Evolutionary conservation across 2,888 invertebrate genomes (phyloP).

Genomic region (Lysandra coridon): DNA sequence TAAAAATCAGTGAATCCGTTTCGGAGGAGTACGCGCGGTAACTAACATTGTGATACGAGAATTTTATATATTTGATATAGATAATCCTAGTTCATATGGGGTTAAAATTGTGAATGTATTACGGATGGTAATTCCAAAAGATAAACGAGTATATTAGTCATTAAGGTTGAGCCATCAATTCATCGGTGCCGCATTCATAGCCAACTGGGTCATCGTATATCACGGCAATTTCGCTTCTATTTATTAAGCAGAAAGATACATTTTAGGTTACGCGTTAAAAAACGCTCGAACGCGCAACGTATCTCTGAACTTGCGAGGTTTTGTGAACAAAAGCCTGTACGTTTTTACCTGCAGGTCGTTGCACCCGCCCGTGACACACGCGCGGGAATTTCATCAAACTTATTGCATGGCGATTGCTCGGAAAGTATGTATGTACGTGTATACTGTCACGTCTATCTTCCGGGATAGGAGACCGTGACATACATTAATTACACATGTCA

Average conservation of each 20-base stretch:
- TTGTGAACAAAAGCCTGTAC: slow-evolving; percentile 44
- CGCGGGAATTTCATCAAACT: slow-evolving; percentile 32
- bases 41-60: too few species aligned
- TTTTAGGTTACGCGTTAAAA: slow-evolving; percentile 35
- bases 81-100: not conserved
- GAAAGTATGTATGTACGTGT: not conserved
- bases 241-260: slow-evolving; percentile 28
- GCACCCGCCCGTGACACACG: slow-evolving; percentile 41
- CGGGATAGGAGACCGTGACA: not conserved
- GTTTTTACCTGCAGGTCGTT: slow-evolving; percentile 45
- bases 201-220: slow-evolving; percentile 39
- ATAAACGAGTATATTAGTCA: slow-evolving; percentile 35
- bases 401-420: not conserved
- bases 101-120: not conserved
- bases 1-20: too few species aligned
- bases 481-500: not conserved
- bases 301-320: slow-evolving; percentile 43
- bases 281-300: slow-evolving; percentile 36
- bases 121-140: slow-evolving; percentile 11
- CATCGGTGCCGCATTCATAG: slow-evolving; percentile 37
- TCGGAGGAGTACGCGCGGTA: too few species aligned
- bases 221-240: slow-evolving; percentile 32
- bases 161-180: slow-evolving; percentile 35
- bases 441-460: not conserved
- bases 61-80: too few species aligned